Conservation (phyloP, 1,140 invertebrate species). For the Drosophila seguyi region DNA sequence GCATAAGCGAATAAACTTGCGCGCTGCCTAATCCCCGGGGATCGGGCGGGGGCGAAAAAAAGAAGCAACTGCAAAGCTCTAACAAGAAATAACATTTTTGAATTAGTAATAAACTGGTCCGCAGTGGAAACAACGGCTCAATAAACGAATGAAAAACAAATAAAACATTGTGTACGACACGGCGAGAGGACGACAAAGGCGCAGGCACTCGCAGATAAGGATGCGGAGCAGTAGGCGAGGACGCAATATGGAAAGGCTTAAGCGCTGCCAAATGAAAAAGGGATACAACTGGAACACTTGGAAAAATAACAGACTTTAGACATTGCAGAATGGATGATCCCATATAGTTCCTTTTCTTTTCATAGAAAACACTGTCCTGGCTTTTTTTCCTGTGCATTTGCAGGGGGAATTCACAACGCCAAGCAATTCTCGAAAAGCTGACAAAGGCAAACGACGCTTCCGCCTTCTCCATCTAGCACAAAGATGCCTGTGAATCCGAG, state of each 20-base stretch:
- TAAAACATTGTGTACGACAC: slow-evolving; percentile 66
- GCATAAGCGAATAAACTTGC: slow-evolving; percentile 62
- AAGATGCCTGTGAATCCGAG: slow-evolving; percentile 32
- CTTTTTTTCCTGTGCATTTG: slow-evolving; percentile 16
- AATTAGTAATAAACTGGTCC: slow-evolving; percentile 83
- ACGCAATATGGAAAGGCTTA: slow-evolving; percentile 47
- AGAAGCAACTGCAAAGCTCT: slow-evolving; percentile 55
- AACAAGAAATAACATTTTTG: slow-evolving; percentile 80
- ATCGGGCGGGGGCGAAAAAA: neutral
- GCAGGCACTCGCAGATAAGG: neutral
- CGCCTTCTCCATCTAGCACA: slow-evolving; percentile 14
- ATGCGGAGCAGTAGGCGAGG: slow-evolving; percentile 9
- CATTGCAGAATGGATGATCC: neutral
- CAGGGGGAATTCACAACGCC: slow-evolving; percentile 20
- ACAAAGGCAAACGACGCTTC: slow-evolving; percentile 45
- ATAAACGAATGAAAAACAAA: slow-evolving; percentile 82
- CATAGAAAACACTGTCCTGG: neutral
- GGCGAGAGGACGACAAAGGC: slow-evolving; percentile 38
- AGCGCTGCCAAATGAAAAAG: slow-evolving; percentile 46
- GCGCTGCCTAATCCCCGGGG: slow-evolving; percentile 62
- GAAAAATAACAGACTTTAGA: slow-evolving; percentile 12
- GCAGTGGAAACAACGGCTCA: slow-evolving; percentile 49
- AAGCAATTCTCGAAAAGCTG: slow-evolving; percentile 31
- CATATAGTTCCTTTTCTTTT: neutral
- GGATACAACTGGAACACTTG: slow-evolving; percentile 6